These are phyloP conservation scores for Stichopus horrens DNA, from an alignment of 53 echinoderm and acorn worm genomes.

Conservation along the genomic window DNA sequence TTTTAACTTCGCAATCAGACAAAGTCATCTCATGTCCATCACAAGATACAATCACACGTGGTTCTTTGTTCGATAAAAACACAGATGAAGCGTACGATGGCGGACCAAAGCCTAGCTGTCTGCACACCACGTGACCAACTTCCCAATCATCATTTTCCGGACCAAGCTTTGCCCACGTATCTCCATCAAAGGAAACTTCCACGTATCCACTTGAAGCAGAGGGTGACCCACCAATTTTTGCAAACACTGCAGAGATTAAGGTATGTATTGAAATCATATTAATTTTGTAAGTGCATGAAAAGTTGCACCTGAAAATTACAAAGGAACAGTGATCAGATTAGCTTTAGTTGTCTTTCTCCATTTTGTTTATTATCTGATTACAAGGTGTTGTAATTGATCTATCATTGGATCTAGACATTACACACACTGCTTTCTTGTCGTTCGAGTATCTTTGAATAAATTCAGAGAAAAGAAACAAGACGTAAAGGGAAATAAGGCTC, in stretches of 20 bases:
- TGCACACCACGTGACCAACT: slow-evolving; percentile 16
- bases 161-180: background rate
- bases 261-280: too few relatives aligned
- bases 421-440: too few relatives aligned
- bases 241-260: background rate
- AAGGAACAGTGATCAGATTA: too few relatives aligned
- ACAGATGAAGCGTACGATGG: background rate
- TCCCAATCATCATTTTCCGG: background rate
- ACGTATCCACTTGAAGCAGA: background rate
- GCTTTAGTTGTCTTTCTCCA: too few relatives aligned
- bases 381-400: too few relatives aligned
- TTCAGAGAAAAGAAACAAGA: too few relatives aligned
- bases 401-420: too few relatives aligned
- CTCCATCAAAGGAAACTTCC: slow-evolving; percentile 10
- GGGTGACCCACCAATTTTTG: background rate
- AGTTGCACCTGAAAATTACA: too few relatives aligned
- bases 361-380: too few relatives aligned
- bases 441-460: too few relatives aligned
- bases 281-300: too few relatives aligned
- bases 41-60: background rate
- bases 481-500: too few relatives aligned
- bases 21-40: background rate
- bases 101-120: background rate
- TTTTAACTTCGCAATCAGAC: background rate
- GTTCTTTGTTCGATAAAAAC: background rate